phyloP scores from a whole-genome alignment of 2,888 invertebrate genomes.

The Scrobipalpa atriplicella region DNA sequence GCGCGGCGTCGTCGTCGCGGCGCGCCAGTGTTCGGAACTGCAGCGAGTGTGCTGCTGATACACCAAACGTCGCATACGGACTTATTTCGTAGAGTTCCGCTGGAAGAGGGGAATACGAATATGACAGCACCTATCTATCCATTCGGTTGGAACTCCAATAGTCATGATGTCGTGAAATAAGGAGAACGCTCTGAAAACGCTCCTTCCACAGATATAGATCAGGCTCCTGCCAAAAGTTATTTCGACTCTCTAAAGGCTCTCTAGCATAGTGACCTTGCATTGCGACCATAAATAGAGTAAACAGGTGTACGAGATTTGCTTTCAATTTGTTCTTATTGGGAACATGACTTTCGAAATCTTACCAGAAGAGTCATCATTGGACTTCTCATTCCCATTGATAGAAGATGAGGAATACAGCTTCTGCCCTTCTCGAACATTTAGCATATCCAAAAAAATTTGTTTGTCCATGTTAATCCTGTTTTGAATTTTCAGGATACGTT shows the following conservation, averaged over 20 bases:
- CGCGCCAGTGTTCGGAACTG: slow-evolving; percentile 91
- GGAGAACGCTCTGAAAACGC: no score
- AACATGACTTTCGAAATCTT: slow-evolving; percentile 29
- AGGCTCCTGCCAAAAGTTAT: no score
- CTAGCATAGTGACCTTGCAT: no score
- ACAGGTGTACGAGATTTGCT: no score
- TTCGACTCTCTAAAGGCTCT: no score
- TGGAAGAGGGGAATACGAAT: slow-evolving; percentile 35
- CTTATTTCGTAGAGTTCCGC: slow-evolving; percentile 91
- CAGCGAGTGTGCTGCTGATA: slow-evolving; percentile 85
- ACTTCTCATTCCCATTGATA: slow-evolving; percentile 80
- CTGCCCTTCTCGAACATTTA: slow-evolving; percentile 77
- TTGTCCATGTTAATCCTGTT: no score
- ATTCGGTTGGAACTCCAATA: no score
- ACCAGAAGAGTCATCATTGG: slow-evolving; percentile 80
- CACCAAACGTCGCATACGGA: slow-evolving; percentile 90
- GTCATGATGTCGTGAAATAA: no score
- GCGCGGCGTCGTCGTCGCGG: slow-evolving; percentile 80
- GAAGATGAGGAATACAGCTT: slow-evolving; percentile 79
- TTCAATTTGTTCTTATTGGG: background rate
- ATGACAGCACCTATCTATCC: background rate
- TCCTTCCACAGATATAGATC: no score
- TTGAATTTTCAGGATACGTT: slow-evolving; percentile 83
- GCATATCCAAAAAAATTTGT: no score
- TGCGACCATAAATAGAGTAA: no score